Conservation (phyloP, 2,113 vertebrate species). For the human region DNA sequence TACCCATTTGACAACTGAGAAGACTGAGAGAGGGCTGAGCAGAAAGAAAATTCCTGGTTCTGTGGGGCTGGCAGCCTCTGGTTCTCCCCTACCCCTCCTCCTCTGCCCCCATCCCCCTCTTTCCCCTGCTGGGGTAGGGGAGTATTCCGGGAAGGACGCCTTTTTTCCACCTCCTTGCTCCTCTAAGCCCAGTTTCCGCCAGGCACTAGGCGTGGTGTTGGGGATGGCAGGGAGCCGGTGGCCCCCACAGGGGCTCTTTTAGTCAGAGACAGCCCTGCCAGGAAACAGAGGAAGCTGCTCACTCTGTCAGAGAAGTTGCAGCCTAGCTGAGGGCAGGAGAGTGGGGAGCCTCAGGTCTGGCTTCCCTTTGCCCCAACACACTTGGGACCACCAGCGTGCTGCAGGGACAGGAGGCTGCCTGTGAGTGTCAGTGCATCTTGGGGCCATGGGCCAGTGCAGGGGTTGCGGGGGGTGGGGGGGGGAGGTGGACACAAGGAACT, state of each 20-base stretch:
- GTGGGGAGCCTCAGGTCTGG: not conserved
- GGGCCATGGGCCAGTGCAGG: rapidly evolving
- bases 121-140: not conserved
- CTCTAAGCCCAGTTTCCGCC: slow-evolving; percentile 56
- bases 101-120: not conserved
- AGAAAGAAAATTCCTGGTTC: not conserved
- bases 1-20: not conserved
- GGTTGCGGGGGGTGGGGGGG: too few relatives aligned
- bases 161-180: not conserved
- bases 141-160: slow-evolving; percentile 41
- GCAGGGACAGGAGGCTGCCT: not conserved
- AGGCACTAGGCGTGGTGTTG: not conserved
- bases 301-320: not conserved
- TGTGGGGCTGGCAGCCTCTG: not conserved
- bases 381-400: not conserved
- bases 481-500: not conserved
- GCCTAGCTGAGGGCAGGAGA: not conserved
- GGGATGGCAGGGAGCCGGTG: slow-evolving; percentile 30
- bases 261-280: slow-evolving; percentile 44
- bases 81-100: not conserved
- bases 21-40: not conserved
- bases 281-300: slow-evolving; percentile 66
- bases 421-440: slow-evolving; percentile 31
- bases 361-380: not conserved
- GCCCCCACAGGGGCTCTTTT: slow-evolving; percentile 52